Base-by-base conservation (phyloP, 2,113 vertebrate genomes). In the Alethe castanea region DNA sequence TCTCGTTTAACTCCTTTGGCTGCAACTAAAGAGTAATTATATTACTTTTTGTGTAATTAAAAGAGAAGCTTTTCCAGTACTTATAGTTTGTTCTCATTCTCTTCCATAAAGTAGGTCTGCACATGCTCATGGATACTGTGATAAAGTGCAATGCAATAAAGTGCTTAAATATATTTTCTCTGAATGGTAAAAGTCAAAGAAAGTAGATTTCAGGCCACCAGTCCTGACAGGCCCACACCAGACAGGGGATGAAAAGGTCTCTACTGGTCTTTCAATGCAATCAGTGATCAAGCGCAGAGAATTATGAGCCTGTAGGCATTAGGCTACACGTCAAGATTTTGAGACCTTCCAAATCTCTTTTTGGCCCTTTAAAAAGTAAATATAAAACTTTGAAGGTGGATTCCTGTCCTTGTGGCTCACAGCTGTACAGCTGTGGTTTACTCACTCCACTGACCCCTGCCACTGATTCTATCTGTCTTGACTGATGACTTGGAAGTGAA, bases 401-500 rank as follows among this genome's bases (percentile, higher is more conserved):
- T 81, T 42, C 36, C 60, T 54, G 40, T 74, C 35, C 28, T 15
- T 70, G 3, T 66, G 56, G 14, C 19, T 97, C 11, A 40, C 67
- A 64, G 45, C 31, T 71, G 62, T 80, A 28, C 25, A 65, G n/a
- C 76, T 86, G 26, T 85, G 53, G 23, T 12, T 65, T 59, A 26
- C 19, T 66, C 17, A 35, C 7, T 81, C 14, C 5, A 6, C 33
- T 83, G 79, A 92, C 44, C 69, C 54, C 23, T 56, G 44, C 18
- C 64, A 66, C 45, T 4, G 11, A 59, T 45, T 57, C 48, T 88
- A 28, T 77, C 47, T 25, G 19, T 52, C 54, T 53, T 29, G 6
- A 56, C 47, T 56, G 86, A 83, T 67, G 85, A 82, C 81, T 95
- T 90, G 65, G 85, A 92, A 93, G 59, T 76, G 93, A 95, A 96